phyloP scores from a whole-genome alignment of 2,888 invertebrate genomes.

The Hirtodrosophila cameraria region DNA sequence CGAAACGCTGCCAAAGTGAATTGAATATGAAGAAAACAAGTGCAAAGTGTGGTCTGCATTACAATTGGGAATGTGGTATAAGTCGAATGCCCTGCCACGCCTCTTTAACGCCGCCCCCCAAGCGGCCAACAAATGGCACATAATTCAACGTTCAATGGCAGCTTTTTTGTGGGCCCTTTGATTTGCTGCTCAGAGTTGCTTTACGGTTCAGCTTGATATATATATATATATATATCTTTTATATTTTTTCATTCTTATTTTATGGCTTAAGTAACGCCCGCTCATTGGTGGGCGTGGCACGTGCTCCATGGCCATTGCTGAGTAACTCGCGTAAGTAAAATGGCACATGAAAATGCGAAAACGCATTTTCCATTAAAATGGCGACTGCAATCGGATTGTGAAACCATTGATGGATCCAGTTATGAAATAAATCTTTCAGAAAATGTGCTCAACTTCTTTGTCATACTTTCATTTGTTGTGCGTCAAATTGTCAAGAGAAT shows the following conservation, averaged over 20 bases:
- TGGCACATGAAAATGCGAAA: constrained; percentile 29
- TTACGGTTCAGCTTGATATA: constrained; percentile 5
- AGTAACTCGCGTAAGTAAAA: constrained; percentile 40
- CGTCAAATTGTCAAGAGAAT: too few relatives aligned
- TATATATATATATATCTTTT: neutral
- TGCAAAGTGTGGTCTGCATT: constrained; percentile 37
- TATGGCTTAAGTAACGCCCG: constrained; percentile 36
- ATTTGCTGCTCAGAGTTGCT: constrained; percentile 37
- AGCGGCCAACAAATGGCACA: constrained; percentile 27
- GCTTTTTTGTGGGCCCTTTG: constrained; percentile 27
- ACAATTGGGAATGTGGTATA: constrained; percentile 23
- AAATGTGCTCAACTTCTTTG: constrained; percentile 9
- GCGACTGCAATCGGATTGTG: constrained; percentile 21
- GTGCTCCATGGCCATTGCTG: constrained; percentile 8
- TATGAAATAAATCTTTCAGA: constrained; percentile 1
- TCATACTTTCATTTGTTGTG: neutral
- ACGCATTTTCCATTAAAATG: constrained; percentile 34
- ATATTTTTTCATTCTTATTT: constrained; percentile 19
- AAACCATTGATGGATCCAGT: constrained; percentile 10
- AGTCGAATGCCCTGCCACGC: constrained; percentile 19
- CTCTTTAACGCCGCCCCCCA: constrained; percentile 1
- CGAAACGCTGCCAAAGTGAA: constrained; percentile 14
- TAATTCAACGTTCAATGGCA: constrained; percentile 29
- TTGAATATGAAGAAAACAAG: constrained; percentile 33
- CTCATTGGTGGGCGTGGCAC: constrained; percentile 32